Evolutionary conservation across 92 coral and sea anemone genomes (phyloP).

Genomic region (Umimayanthus kanabou): DNA sequence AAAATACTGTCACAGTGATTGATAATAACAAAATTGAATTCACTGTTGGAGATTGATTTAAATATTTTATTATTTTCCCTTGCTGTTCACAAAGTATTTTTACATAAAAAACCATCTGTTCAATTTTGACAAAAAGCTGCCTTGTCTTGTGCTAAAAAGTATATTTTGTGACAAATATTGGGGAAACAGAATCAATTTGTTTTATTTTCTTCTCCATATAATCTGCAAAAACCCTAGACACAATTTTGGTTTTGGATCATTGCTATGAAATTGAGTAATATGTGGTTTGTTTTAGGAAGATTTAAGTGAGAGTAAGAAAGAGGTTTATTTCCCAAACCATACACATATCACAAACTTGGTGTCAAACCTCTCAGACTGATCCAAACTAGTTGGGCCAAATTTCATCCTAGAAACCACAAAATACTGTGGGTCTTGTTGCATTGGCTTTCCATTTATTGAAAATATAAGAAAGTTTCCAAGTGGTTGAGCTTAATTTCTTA

Average conservation of each 20-base stretch:
- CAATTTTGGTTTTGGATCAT: conserved; percentile 42
- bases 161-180: background rate
- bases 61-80: conserved; percentile 73
- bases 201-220: background rate
- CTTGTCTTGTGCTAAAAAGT: background rate
- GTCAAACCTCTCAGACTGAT: conserved; percentile 63
- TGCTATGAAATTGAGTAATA: conserved; percentile 14
- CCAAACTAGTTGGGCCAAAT: conserved; percentile 55
- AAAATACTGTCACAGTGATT: conserved; percentile 61
- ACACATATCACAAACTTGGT: conserved; percentile 50
- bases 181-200: background rate
- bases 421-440: conserved; percentile 35
- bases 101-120: conserved; percentile 69
- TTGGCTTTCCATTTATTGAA: conserved; percentile 44
- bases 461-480: conserved; percentile 18
- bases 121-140: conserved; percentile 31
- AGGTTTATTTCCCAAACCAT: conserved; percentile 69
- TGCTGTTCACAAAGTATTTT: conserved; percentile 60
- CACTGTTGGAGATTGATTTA: conserved; percentile 75
- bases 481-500: background rate
- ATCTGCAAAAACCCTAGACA: background rate
- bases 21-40: conserved; percentile 62
- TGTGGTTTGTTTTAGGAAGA: conserved; percentile 64
- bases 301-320: conserved; percentile 63
- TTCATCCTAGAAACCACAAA: conserved; percentile 84